Base-by-base conservation (phyloP, 2,888 invertebrate species). In the Chironomus tentans region DNA sequence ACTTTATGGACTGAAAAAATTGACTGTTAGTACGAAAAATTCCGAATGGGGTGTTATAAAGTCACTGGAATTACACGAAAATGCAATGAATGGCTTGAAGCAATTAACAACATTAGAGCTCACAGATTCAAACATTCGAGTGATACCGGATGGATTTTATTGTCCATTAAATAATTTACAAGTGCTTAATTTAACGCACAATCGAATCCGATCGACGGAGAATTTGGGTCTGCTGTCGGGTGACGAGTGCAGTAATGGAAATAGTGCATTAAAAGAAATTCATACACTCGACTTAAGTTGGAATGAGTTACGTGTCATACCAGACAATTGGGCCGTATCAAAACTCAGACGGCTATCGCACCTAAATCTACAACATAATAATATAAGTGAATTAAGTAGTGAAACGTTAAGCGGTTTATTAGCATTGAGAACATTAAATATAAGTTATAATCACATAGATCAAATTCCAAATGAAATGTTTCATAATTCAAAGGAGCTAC, bases 391-490 rank as follows among this genome's bases (percentile, higher is more conserved):
- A 82, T 87, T 95, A 79, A 91, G 91, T 77, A 90, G 90, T 78
- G 92, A 93, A 81, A 90, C 94, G 47, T 87, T 96, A 78, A 88
- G 90, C 75, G 93, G 93, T 48, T 86, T 96, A 65, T 88, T 90
- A 70, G 91, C 91, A 68, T 85, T 97, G 82, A 88, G 92, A 80
- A 89, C 92, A 56, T 86, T 97, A 73, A 95, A 97, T 85, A 87
- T 95, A 82, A 94, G 95, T 80, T 91, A 92, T 82, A 97, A 97
- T 83, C 89, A 89, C 79, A 85, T 97, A 80, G 91, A 90, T 80
- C 89, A 89, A 10, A 83, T 97, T 80, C 95, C 96, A 0, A 91
- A 92, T 81, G 91, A 91, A 13, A 82, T 96, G 79, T 92, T 94
- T 83, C 87, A 90, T 69, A 89, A 90, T 79, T 90, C 90, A 76